phyloP scores from a whole-genome alignment of 2,113 vertebrate species.

The Turdus rufiventris region DNA sequence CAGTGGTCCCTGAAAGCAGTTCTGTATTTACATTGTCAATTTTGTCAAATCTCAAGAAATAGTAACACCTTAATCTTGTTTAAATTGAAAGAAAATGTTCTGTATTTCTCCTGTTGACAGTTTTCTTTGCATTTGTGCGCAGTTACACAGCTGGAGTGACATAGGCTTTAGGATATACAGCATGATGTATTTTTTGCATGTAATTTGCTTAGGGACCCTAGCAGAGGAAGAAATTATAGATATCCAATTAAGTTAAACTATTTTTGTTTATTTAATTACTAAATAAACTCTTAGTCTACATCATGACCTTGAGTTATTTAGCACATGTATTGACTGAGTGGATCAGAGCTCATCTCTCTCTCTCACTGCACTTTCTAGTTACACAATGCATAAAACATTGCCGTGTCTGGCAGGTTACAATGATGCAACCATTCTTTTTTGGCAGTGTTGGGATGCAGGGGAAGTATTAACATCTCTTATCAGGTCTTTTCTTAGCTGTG shows the following conservation, averaged over 20 bases:
- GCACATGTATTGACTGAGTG: background rate
- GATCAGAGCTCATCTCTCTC: background rate
- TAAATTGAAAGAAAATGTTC: background rate
- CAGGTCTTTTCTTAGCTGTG: background rate
- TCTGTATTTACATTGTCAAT: background rate
- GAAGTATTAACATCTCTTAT: background rate
- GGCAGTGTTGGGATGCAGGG: background rate
- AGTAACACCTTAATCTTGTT: background rate
- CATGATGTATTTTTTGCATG: rapidly evolving
- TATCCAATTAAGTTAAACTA: background rate
- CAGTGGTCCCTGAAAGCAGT: background rate
- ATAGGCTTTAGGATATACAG: background rate
- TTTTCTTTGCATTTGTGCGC: background rate
- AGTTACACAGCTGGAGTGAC: background rate
- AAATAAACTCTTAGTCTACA: background rate
- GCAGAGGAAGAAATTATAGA: background rate
- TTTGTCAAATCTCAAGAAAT: background rate
- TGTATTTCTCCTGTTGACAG: background rate
- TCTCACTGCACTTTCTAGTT: background rate
- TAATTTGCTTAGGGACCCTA: background rate
- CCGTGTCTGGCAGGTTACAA: background rate
- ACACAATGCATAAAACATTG: background rate
- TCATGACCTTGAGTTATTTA: background rate
- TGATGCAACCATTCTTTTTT: background rate
- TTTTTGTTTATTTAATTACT: background rate